These are phyloP conservation scores for Halocaridina rubra DNA, from an alignment of 2,888 invertebrate genomes.

Conservation along the genomic window DNA sequence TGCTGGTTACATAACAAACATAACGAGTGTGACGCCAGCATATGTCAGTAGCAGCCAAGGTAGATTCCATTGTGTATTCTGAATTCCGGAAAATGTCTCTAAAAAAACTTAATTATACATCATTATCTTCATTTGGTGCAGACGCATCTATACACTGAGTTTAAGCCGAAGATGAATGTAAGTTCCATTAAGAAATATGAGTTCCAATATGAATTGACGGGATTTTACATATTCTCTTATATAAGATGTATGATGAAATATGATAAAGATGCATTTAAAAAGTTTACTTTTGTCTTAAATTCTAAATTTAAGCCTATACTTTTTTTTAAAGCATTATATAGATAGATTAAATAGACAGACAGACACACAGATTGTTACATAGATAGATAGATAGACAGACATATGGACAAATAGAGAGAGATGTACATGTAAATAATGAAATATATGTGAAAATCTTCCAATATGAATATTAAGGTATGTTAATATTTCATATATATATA, in stretches of 20 bases:
- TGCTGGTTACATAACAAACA: too few relatives aligned
- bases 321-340: background rate
- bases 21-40: too few relatives aligned
- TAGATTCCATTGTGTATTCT: too few relatives aligned
- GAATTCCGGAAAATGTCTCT: too few relatives aligned
- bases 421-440: background rate
- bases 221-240: too few relatives aligned
- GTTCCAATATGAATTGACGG: too few relatives aligned
- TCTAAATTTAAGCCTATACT: background rate
- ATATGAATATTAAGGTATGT: background rate
- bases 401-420: background rate
- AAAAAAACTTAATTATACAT: too few relatives aligned
- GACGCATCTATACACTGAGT: too few relatives aligned
- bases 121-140: too few relatives aligned
- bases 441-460: background rate
- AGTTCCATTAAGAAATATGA: too few relatives aligned
- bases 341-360: background rate
- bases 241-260: too few relatives aligned
- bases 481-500: background rate
- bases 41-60: background rate
- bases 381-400: background rate
- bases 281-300: background rate
- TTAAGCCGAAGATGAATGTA: too few relatives aligned
- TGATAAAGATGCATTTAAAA: background rate
- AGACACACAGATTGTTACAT: background rate